Base-by-base conservation (phyloP, 2,888 invertebrate species). In the Argynnis bischoffii region DNA sequence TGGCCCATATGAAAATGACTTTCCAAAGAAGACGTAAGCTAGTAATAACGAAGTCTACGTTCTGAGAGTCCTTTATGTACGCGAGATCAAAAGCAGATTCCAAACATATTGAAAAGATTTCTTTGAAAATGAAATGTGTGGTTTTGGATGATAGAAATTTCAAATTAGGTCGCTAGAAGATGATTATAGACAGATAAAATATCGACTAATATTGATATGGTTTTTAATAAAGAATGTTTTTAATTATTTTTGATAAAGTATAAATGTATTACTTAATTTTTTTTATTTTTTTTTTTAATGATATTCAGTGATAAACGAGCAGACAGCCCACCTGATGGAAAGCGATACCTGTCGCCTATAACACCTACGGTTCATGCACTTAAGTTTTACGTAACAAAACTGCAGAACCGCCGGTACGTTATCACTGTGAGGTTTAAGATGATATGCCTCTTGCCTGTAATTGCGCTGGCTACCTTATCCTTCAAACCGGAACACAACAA, bases 11-110 rank as follows among this genome's bases (percentile, higher is more conserved):
- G 61, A 61, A 66, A 66, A 66, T 66, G 26, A 41, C 61, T 61
- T 61, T 4, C 18, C 56, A 53, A 67, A 67, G 63, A 67, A 31
- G 61, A 53, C 53, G 63, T 41, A 57, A 67, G 57, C 63, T 35
- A 67, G 56, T 67, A 63, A 67, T 63, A 67, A 67, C 51, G 67
- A 67, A 61, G 66, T 60, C 55, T 60, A 54, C 66, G 51, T 16
- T 21, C 63, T 53, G 55, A 56, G 15, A 63, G 63, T 56, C 63
- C 56, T 56, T 63, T 51, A 67, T 67, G 51, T 57, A n/a, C 46
- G 57, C 54, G 57, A 57, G 57, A 63, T 67, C 67, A 67, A 67
- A 67, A 63, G 63, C n/a, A 57, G 51, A 63, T 67, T 56, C 46
- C 56, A 53, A 63, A 63, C 63, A 63, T 57, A 67, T 63, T 57